Conservation (phyloP, 2,797 vertebrate species). For the Halcyon badia region DNA sequence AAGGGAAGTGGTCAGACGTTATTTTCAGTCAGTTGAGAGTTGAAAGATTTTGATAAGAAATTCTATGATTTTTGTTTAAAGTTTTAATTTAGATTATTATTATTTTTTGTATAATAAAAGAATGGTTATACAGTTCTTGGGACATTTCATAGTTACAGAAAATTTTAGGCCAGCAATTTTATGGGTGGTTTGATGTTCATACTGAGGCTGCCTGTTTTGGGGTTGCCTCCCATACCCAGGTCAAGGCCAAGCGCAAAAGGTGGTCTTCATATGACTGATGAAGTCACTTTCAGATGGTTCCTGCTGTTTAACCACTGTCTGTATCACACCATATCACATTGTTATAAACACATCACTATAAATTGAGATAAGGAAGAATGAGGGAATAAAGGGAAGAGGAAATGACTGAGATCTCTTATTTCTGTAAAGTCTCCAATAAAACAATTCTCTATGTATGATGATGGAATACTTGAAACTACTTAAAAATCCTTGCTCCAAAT, state of each 20-base stretch:
- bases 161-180: not conserved
- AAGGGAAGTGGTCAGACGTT: not conserved
- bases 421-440: slow-evolving; percentile 22
- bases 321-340: not conserved
- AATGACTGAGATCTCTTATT: slow-evolving; percentile 1
- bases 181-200: not conserved
- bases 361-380: slow-evolving; percentile 35
- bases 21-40: not conserved
- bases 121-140: not conserved
- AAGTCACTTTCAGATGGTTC: not conserved
- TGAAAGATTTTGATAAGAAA: not conserved
- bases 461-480: not conserved
- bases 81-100: not conserved
- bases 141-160: not conserved
- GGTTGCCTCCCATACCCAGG: not conserved
- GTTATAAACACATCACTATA: not conserved
- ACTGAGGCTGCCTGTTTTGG: not conserved
- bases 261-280: not conserved
- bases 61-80: not conserved
- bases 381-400: slow-evolving; percentile 38
- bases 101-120: not conserved
- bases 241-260: not conserved
- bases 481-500: not conserved
- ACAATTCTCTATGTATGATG: not conserved
- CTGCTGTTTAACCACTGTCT: not conserved